Evolutionary conservation across 2,888 invertebrate species (phyloP).

Genomic region (Tinea pellionella): DNA sequence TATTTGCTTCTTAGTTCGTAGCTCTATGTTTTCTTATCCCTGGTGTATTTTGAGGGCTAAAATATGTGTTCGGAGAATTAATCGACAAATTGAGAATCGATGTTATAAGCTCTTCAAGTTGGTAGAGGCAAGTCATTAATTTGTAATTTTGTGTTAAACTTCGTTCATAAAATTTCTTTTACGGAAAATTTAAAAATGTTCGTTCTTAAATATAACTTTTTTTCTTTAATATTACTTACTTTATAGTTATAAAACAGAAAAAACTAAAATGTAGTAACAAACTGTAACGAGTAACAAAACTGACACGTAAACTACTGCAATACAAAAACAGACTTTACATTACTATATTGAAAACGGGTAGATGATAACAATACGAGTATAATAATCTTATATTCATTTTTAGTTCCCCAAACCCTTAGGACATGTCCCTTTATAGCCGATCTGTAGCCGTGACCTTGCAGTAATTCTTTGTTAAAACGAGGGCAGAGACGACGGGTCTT

Average conservation of each 20-base stretch:
- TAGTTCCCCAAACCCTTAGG: background rate
- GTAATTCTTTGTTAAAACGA: conserved; percentile 19
- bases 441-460: conserved; percentile 11
- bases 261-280: too few species aligned
- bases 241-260: too few species aligned
- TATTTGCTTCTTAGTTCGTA: background rate
- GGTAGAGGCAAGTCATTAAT: background rate
- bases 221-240: background rate
- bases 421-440: conserved; percentile 12
- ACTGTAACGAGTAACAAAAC: too few species aligned
- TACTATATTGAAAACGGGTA: too few species aligned
- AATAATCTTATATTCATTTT: background rate
- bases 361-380: too few species aligned
- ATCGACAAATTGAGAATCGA: background rate
- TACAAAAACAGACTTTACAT: too few species aligned
- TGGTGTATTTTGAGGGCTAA: background rate
- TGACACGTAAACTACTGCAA: too few species aligned
- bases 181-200: background rate
- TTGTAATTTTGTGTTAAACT: background rate
- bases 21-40: background rate
- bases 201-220: background rate
- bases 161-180: background rate
- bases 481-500: background rate
- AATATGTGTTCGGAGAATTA: background rate
- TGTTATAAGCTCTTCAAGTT: background rate